Evolutionary conservation across 37 sponge, comb jelly and placozoan species (phyloP), one percentile per base, ranked within the genome.

Genomic region (Mnemiopsis leidyi): DNA sequence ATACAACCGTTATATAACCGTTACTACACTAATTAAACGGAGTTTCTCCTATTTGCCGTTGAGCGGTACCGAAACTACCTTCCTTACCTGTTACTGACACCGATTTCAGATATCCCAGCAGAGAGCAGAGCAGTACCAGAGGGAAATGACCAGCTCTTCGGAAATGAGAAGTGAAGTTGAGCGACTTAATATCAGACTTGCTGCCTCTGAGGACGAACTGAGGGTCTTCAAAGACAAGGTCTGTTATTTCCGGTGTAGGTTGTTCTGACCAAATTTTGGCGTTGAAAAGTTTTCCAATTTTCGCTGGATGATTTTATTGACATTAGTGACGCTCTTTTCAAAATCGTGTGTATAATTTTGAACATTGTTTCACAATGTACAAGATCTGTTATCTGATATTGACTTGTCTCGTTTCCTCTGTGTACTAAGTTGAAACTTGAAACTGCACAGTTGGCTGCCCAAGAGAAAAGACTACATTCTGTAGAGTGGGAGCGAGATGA

Each of bases 41-140:
- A n/a, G n/a, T n/a, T n/a, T n/a, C n/a, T n/a, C n/a, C n/a, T n/a
- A n/a, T n/a, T n/a, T n/a, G n/a, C n/a, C n/a, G n/a, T n/a, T n/a
- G n/a, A n/a, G n/a, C n/a, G n/a, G n/a, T n/a, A n/a, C n/a, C n/a
- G n/a, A n/a, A n/a, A n/a, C n/a, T n/a, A n/a, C n/a, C n/a, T n/a
- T n/a, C n/a, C n/a, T n/a, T n/a, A n/a, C n/a, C n/a, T n/a, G n/a
- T n/a, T n/a, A n/a, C n/a, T n/a, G n/a, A n/a, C n/a, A n/a, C n/a
- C n/a, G n/a, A n/a, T n/a, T n/a, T 3, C 73, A 69, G 73, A 25
- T 69, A 25, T 69, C 73, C 24, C 73, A 69, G n/a, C 73, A 69
- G n/a, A 16, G 73, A 25, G 29, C 73, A n/a, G 73, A 69, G 9
- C 73, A 23, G 73, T 69, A 69, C 73, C 24, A 28, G 73, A 69